Evolutionary conservation across 2,797 vertebrate species (phyloP), one percentile per base, ranked within the genome.

Genomic region (Falco naumanni): DNA sequence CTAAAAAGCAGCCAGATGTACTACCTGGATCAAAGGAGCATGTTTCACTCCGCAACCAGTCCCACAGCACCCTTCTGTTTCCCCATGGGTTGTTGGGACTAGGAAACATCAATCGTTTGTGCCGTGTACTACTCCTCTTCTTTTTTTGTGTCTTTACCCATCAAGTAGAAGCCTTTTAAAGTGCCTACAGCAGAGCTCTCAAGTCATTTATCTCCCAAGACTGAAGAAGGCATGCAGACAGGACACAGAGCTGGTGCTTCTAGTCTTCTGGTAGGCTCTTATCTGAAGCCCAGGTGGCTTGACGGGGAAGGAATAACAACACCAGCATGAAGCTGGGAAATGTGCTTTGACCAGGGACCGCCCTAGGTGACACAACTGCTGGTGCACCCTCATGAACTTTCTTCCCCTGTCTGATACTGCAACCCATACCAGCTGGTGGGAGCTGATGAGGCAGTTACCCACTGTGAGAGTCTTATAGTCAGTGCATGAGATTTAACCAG

Each of bases 351-450:
- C 10, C 31, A 48, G 7, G 25, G 7, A 53, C 37, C 19, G 4
- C 74, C 11, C 12, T 17, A 53, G 19, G 28, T 54, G 28, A 43
- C 37, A 43, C 21, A 76, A 10, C 16, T 63, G 13, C 3, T 10
- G 4, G 7, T 64, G 33, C 1, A 37, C 6, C 37, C 17, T 43
- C 31, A 7, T 13, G 28, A 78, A 22, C 4, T 84, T 90, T 75
- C 45, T 68, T 47, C 5, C 20, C 7, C 4, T 4, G 2, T 41
- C 53, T 87, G 48, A 86, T 37, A 24, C 39, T 39, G 47, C n/a
- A 78, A 6, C 6, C 8, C 22, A 2, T 1, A 1, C 33, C 4
- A 2, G 47, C n/a, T 3, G 0, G 26, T 29, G 26, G 48, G 11
- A 72, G 10, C 21, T 72, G 50, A 39, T 57, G 66, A 61, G 47